Percentiles rank a stretch among this genome's conserved stretches.
Conservation (phyloP, 2,888 invertebrate genomes). For the Strigamia transsilvanica region DNA sequence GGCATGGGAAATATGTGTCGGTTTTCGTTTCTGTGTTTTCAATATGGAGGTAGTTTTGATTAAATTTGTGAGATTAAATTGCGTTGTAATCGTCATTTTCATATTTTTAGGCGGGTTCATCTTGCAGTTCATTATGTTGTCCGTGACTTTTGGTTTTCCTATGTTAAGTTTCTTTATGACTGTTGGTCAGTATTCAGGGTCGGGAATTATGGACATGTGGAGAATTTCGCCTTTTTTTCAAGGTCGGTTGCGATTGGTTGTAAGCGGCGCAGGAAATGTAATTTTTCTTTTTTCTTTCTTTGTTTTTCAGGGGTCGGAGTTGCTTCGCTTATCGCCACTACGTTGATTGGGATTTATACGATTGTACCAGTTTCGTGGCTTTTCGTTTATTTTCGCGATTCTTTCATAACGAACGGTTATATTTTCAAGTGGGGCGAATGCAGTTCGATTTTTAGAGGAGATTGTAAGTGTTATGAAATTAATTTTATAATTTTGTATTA, state of each 20-base stretch:
- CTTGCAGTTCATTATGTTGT: conserved; percentile 84
- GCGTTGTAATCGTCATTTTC: neutral
- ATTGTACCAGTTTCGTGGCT: conserved; percentile 91
- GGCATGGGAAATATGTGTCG: conserved; percentile 88
- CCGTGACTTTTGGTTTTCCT: conserved; percentile 83
- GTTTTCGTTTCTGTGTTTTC: conserved; percentile 84
- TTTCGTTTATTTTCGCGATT: conserved; percentile 85
- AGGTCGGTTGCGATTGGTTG: conserved; percentile 60
- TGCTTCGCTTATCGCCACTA: conserved; percentile 79
- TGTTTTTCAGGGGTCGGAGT: conserved; percentile 78
- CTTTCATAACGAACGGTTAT: conserved; percentile 78
- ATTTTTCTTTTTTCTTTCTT: neutral
- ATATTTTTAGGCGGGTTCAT: conserved; percentile 78
- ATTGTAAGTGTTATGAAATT: conserved; percentile 52
- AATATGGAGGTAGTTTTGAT: conserved; percentile 76
- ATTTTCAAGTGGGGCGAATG: conserved; percentile 83
- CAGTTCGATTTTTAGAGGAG: conserved; percentile 11
- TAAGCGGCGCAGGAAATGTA: neutral
- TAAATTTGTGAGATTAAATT: neutral
- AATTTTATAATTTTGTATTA: too few relatives aligned
- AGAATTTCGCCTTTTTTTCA: conserved; percentile 89
- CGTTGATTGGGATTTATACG: conserved; percentile 84
- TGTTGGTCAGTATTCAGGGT: conserved; percentile 82
- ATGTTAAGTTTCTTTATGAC: conserved; percentile 84
- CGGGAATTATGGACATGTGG: conserved; percentile 93